Evolutionary conservation across 2,113 vertebrate species (phyloP).

Genomic region (Ctenodactylus gundi): DNA sequence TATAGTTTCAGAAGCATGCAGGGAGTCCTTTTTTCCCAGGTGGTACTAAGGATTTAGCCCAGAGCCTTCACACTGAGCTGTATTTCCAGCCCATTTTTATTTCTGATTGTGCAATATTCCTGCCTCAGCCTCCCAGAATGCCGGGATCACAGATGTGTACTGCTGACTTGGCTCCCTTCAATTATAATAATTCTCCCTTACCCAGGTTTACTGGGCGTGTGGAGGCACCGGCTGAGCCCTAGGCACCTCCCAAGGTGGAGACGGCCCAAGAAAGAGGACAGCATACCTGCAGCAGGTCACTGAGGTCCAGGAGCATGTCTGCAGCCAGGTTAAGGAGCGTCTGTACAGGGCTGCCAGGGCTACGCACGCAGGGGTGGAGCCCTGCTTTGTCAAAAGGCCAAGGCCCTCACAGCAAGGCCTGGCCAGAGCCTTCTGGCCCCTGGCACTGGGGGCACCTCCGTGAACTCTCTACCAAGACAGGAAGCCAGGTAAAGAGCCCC

Average conservation of each 20-base stretch:
- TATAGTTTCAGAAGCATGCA: not conserved
- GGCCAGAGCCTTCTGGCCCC: not conserved
- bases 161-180: too few relatives aligned
- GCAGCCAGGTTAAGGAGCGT: slow-evolving; percentile 83
- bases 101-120: too few relatives aligned
- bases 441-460: not conserved
- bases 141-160: too few relatives aligned
- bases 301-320: slow-evolving; percentile 99
- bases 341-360: not conserved
- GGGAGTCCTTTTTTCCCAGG: too few relatives aligned
- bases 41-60: too few relatives aligned
- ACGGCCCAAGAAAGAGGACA: not conserved
- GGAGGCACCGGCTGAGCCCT: not conserved
- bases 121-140: too few relatives aligned
- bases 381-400: fast-evolving
- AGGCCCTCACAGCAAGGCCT: not conserved
- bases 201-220: not conserved
- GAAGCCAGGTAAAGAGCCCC: too few relatives aligned
- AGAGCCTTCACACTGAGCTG: too few relatives aligned
- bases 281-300: slow-evolving; percentile 95
- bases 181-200: not conserved
- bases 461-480: not conserved
- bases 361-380: not conserved
- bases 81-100: too few relatives aligned
- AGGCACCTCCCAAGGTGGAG: too few relatives aligned